Evolutionary conservation across 2,797 vertebrate species (phyloP).

Genomic region (Melanotaenia maccullochi): DNA sequence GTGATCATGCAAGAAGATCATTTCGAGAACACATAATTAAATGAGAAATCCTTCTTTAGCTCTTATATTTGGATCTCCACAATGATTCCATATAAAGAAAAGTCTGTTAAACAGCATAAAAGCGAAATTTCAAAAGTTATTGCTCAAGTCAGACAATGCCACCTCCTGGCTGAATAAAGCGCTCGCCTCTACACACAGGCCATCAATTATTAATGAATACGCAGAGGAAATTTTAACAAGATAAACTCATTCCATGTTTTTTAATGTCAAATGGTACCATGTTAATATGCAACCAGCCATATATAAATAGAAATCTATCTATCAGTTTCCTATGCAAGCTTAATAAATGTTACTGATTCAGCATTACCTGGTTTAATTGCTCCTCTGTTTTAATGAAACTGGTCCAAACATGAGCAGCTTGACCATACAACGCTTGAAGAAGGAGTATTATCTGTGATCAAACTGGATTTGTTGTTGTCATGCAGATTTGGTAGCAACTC

Average conservation of each 20-base stretch:
- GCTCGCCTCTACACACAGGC: slow-evolving; percentile 4
- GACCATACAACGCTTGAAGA: background rate
- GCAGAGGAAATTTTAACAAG: background rate
- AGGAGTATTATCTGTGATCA: slow-evolving; percentile 9
- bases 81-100: slow-evolving; percentile 11
- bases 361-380: background rate
- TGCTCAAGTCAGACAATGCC: slow-evolving; percentile 55
- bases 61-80: background rate
- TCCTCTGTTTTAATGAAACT: background rate
- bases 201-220: background rate
- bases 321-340: background rate
- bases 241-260: background rate
- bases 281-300: background rate
- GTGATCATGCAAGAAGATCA: background rate
- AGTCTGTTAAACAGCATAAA: background rate
- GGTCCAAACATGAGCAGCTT: slow-evolving; percentile 3
- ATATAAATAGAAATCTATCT: too few species aligned
- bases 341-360: slow-evolving; percentile 1
- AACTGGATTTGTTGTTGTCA: slow-evolving; percentile 31
- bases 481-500: slow-evolving; percentile 23
- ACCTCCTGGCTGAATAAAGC: slow-evolving; percentile 45
- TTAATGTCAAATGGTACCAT: background rate
- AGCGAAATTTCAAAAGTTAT: background rate
- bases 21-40: slow-evolving; percentile 15
- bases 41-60: slow-evolving; percentile 3